Base-by-base conservation (phyloP, 2,888 invertebrate genomes). In the Drosophila picticornis region DNA sequence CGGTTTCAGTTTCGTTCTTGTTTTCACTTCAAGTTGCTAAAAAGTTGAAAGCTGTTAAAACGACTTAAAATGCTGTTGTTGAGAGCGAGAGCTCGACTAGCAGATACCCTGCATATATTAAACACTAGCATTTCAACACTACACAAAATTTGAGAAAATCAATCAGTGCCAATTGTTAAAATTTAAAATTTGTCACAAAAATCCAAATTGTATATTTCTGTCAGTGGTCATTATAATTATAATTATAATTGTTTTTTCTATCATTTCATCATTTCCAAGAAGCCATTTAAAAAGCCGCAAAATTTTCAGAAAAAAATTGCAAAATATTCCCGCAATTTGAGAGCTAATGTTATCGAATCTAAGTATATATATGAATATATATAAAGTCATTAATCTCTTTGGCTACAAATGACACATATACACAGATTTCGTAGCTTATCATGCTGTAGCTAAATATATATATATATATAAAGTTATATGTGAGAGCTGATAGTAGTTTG, bases 1-100 rank as follows among this genome's bases (percentile, higher is more conserved):
- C 32, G 59, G 60, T 59, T 72, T 46, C 48, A 55, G 59, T 59
- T 67, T 32, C 10, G 32, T 32, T 32, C 11, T 32, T 11, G 32
- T 32, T 32, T 25, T 57, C 32, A 50, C 64, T 61, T 66, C n/a
- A 66, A 46, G 52, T 31, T 70, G 16, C 19, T 22, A 5, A 7
- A 53, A 52, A 34, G 40, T 46, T 43, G 29, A 16, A 55, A 55
- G 34, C 53, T 55, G 19, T 36, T 27, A 19, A 29, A 51, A 11
- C 22, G 13, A 46, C 43, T 22, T 1, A 13, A 4, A 46, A 46
- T 7, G 13, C 13, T 7, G 7, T 1, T 16, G 9, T 10, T n/a
- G n/a, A n/a, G n/a, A n/a, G n/a, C n/a, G n/a, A n/a, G 13, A 13
- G 1, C 46, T 46, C 46, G 25, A 46, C 25, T 16, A 16, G 1